These are phyloP conservation scores for Protaetia brevitarsis DNA, from an alignment of 1,140 invertebrate species.

Conservation along the genomic window DNA sequence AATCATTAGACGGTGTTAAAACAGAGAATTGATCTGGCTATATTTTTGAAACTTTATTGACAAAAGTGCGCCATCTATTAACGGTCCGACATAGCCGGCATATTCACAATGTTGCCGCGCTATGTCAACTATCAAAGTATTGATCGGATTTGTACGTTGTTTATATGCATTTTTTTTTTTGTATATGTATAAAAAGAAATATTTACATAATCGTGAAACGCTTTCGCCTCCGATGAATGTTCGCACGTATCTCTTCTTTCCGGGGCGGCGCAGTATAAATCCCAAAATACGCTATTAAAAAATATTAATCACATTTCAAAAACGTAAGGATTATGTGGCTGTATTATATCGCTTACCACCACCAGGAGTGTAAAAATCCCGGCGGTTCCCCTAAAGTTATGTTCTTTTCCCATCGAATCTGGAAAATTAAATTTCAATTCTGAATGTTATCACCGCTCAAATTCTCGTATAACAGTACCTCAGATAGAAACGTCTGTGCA, in stretches of 20 bases:
- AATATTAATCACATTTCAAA: conserved; percentile 24
- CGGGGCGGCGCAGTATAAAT: conserved; percentile 97
- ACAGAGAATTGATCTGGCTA: too few species aligned
- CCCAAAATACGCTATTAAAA: conserved; percentile 92
- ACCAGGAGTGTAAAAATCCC: conserved; percentile 98
- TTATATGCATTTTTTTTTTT: neutral
- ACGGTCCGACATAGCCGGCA: neutral
- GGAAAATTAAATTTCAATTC: conserved; percentile 36
- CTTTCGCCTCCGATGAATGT: conserved; percentile 98
- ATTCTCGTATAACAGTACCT: conserved; percentile 55
- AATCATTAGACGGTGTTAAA: too few species aligned
- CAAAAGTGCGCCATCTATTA: neutral
- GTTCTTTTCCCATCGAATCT: conserved; percentile 95
- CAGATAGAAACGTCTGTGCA: conserved; percentile 96
- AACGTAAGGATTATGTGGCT: neutral
- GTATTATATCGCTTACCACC: conserved; percentile 77
- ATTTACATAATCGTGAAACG: conserved; percentile 97
- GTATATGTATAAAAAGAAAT: neutral
- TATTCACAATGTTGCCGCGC: neutral
- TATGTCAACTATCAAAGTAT: conserved; percentile 7
- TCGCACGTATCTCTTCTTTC: conserved; percentile 95
- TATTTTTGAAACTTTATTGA: too few species aligned
- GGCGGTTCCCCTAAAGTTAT: conserved; percentile 96
- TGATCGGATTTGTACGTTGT: conserved; percentile 1
- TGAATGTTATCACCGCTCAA: neutral